Evolutionary conservation across 2,888 invertebrate genomes (phyloP).

Genomic region (Eupeodes latifasciatus): DNA sequence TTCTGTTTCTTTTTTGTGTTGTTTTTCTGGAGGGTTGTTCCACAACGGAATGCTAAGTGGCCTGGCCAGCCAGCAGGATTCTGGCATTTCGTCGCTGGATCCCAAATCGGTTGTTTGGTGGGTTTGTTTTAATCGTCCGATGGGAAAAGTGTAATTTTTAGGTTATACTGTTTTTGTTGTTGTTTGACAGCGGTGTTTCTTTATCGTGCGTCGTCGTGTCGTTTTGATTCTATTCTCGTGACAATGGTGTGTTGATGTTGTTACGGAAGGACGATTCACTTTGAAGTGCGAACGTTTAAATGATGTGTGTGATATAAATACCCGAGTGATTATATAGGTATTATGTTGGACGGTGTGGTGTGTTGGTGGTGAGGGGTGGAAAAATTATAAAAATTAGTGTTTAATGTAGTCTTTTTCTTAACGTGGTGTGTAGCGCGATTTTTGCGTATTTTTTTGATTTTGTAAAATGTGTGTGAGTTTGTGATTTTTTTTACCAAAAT

Average conservation of each 20-base stretch:
- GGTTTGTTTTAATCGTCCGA: conserved; percentile 74
- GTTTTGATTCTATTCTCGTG: conserved; percentile 24
- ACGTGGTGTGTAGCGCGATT: conserved; percentile 30
- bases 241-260: conserved; percentile 65
- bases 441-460: conserved; percentile 20
- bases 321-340: background rate
- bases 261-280: conserved; percentile 49
- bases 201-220: conserved; percentile 28
- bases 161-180: conserved; percentile 3
- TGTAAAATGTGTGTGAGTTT: conserved; percentile 7
- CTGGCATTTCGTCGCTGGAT: conserved; percentile 74
- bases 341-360: background rate
- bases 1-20: background rate
- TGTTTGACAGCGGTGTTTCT: conserved; percentile 9
- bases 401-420: conserved; percentile 42
- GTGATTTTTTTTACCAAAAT: background rate
- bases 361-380: conserved; percentile 18
- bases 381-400: conserved; percentile 29
- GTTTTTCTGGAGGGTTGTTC: conserved; percentile 63
- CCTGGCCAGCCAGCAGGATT: conserved; percentile 75
- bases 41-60: conserved; percentile 75
- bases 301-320: conserved; percentile 63
- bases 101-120: conserved; percentile 76
- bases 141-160: conserved; percentile 69
- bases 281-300: conserved; percentile 72